Conservation (phyloP, 2,113 vertebrate species). For the Oreocharis arfaki region DNA sequence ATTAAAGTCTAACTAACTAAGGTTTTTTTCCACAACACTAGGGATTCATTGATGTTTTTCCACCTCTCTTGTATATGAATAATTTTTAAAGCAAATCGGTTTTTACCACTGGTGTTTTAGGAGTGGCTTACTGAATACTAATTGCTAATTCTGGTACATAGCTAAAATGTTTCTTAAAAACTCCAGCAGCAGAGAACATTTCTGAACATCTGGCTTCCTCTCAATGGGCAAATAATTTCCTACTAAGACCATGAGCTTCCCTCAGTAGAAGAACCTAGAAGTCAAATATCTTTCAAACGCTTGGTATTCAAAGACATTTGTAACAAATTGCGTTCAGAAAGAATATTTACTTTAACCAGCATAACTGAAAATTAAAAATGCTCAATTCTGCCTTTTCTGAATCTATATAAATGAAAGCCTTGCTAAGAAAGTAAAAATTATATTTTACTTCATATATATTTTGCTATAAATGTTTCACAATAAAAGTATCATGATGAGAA, state of each 20-base stretch:
- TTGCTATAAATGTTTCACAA: not conserved
- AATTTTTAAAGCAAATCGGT: constrained; percentile 30
- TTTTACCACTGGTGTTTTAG: constrained; percentile 12
- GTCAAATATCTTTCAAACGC: not conserved
- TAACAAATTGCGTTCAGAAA: not conserved
- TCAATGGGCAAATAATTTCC: not conserved
- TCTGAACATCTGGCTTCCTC: constrained; percentile 20
- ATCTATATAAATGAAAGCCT: not conserved
- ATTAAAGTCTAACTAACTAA: constrained; percentile 35
- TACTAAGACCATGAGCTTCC: not conserved
- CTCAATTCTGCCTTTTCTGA: not conserved
- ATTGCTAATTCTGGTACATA: constrained; percentile 18
- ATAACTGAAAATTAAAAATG: not conserved
- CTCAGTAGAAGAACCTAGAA: not conserved
- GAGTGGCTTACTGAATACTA: constrained; percentile 4
- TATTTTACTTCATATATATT: not conserved
- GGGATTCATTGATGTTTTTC: not conserved
- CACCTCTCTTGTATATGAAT: not conserved
- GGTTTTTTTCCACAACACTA: not conserved
- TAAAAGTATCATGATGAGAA: not conserved
- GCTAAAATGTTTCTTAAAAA: not conserved
- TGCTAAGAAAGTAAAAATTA: not conserved
- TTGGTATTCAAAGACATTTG: not conserved
- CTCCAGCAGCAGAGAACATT: not conserved
- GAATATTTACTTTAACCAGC: not conserved